Base-by-base conservation (phyloP, 1,140 invertebrate species). In the Cecropterus lyciades region DNA sequence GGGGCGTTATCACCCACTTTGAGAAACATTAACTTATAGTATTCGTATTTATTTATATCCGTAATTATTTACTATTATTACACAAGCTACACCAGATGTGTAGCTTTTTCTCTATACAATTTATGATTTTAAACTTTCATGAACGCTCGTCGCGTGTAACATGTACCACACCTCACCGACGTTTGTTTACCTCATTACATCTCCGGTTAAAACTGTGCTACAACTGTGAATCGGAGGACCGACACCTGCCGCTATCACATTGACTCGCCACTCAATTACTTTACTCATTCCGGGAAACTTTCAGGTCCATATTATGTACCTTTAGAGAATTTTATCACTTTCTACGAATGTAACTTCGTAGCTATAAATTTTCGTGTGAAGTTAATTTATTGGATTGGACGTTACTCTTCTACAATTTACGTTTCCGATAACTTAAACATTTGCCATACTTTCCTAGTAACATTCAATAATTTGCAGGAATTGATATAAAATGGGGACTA, bases 121-220 rank as follows among this genome's bases (percentile, higher is more conserved):
- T n/a, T n/a, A n/a, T 5, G 7, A 8, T 7, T 30, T 30, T 30
- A 30, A 30, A 30, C 3, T 30, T 8, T 30, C 11, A 3, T 16
- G 53, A 6, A 13, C 55, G 17, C 24, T 60, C 13, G 24, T 30
- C 45, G 46, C 45, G 48, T 46, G 15, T 74, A 37, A 20, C 71
- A 76, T 82, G 59, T 7, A 52, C 72, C 72, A 56, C 11, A 37
- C 43, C 3, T n/a, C 8, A 3, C 14, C 37, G 68, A 59, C 69
- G 67, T 89, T 87, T 89, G 84, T 82, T 86, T 84, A 80, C 79
- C 73, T 81, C 76, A 85, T 89, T 82, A 87, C 75, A 75, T 68
- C 65, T 77, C 71, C 67, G 59, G 77, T 82, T 85, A 85, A 82
- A 79, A 85, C 73, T 79, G 76, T 77, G 73, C 64, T 74, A 75